Percentiles rank a stretch among this genome's conserved stretches.
Conservation (phyloP, 2,797 vertebrate genomes). For the Spheniscus humboldti region DNA sequence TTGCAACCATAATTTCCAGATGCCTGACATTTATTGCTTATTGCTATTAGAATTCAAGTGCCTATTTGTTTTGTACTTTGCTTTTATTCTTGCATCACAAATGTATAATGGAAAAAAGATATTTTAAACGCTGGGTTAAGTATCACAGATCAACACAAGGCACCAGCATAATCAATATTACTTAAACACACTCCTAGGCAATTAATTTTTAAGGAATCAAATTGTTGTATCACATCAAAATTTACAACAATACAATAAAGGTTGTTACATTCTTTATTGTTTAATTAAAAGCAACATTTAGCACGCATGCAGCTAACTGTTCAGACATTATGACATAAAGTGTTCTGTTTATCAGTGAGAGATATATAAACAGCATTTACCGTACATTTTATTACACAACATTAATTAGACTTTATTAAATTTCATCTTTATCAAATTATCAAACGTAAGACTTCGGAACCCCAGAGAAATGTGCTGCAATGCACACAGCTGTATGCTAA, state of each 20-base stretch:
- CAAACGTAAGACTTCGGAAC: constrained; percentile 15
- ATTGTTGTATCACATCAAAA: constrained; percentile 73
- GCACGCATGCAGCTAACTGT: constrained; percentile 62
- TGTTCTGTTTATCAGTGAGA: constrained; percentile 56
- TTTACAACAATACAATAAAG: constrained; percentile 77
- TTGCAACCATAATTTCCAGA: constrained; percentile 85
- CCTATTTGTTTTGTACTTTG: constrained; percentile 84
- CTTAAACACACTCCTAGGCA: constrained; percentile 79
- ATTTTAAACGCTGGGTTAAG: constrained; percentile 83
- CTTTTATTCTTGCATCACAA: constrained; percentile 83
- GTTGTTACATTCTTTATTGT: constrained; percentile 77
- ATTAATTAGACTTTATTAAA: constrained; percentile 72
- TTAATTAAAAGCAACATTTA: constrained; percentile 84
- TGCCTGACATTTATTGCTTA: constrained; percentile 85
- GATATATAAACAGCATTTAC: constrained; percentile 43
- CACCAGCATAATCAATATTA: constrained; percentile 78
- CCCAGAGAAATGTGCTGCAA: constrained; percentile 22
- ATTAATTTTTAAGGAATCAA: constrained; percentile 83
- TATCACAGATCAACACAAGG: constrained; percentile 75
- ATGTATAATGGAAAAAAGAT: constrained; percentile 81
- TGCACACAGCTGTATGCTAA: neutral
- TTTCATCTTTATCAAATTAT: constrained; percentile 65
- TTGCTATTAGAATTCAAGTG: constrained; percentile 86
- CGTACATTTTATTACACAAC: constrained; percentile 45
- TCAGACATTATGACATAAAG: constrained; percentile 59